Conservation (phyloP, 1,140 invertebrate genomes). For the Euura lappo region DNA sequence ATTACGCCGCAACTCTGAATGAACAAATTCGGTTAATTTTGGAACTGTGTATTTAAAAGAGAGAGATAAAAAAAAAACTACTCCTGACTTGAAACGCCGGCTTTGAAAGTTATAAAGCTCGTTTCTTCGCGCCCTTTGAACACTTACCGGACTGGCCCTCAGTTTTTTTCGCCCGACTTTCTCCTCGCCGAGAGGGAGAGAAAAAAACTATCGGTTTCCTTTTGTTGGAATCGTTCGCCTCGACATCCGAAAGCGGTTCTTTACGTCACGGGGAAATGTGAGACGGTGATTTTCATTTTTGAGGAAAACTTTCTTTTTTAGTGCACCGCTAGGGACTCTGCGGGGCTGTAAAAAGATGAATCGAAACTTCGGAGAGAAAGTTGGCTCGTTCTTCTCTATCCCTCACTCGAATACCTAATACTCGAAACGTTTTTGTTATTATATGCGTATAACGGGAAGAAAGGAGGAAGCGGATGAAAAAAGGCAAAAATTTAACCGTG, state of each 20-base stretch:
- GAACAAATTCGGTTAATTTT: background rate
- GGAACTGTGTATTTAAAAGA: background rate
- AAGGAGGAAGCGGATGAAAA: slow-evolving; percentile 18
- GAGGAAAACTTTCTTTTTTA: slow-evolving; percentile 23
- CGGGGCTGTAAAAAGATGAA: slow-evolving; percentile 34
- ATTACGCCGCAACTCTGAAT: background rate
- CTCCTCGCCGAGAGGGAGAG: slow-evolving; percentile 12
- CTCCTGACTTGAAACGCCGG: background rate
- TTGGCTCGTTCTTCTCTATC: slow-evolving; percentile 17
- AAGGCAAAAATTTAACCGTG: slow-evolving; percentile 18
- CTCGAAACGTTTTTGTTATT: background rate
- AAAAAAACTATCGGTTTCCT: background rate
- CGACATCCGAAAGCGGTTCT: background rate
- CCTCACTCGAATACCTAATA: slow-evolving; percentile 5
- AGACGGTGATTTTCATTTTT: slow-evolving; percentile 32
- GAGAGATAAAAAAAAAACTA: background rate
- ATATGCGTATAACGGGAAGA: background rate
- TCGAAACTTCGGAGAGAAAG: slow-evolving; percentile 9
- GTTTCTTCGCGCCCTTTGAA: background rate
- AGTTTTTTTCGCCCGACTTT: slow-evolving; percentile 9
- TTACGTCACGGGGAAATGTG: background rate
- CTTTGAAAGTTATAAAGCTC: background rate
- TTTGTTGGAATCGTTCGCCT: slow-evolving; percentile 14
- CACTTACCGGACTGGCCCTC: background rate
- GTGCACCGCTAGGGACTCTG: slow-evolving; percentile 16